A percentile compares a stretch with the other conserved stretches of the same genome.
Evolutionary conservation across 2,797 vertebrate species (phyloP).

Genomic region (Acomys russatus): DNA sequence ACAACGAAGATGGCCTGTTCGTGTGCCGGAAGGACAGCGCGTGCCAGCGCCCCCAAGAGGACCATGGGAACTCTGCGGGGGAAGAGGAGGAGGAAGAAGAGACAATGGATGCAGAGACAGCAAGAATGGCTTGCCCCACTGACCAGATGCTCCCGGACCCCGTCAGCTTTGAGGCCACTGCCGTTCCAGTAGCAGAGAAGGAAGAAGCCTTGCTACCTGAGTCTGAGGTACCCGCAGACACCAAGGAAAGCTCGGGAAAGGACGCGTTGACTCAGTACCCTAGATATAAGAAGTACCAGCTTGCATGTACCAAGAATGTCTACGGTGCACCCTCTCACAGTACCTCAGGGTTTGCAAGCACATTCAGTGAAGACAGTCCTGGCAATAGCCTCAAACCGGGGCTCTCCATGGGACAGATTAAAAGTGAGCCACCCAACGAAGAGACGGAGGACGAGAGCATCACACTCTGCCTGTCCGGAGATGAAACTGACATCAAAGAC

Average conservation of each 20-base stretch:
- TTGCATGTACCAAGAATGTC: slow-evolving; percentile 99
- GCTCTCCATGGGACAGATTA: slow-evolving; percentile 93
- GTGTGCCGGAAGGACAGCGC: slow-evolving; percentile 93
- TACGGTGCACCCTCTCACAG: slow-evolving; percentile 96
- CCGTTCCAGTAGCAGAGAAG: slow-evolving; percentile 88
- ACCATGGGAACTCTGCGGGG: slow-evolving; percentile 91
- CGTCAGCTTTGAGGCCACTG: slow-evolving; percentile 88
- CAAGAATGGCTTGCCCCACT: slow-evolving; percentile 91
- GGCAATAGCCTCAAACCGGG: slow-evolving; percentile 89
- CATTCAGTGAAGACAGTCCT: slow-evolving; percentile 93
- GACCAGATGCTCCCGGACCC: slow-evolving; percentile 92
- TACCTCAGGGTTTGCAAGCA: slow-evolving; percentile 99
- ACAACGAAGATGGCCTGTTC: slow-evolving; percentile 94
- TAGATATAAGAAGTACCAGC: slow-evolving; percentile 99
- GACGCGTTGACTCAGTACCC: slow-evolving; percentile 95
- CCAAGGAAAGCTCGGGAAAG: slow-evolving; percentile 93
- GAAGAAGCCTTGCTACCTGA: slow-evolving; percentile 88
- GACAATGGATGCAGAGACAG: slow-evolving; percentile 94
- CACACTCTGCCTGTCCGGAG: slow-evolving; percentile 95
- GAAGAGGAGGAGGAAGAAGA: slow-evolving; percentile 90
- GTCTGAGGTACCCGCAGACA: slow-evolving; percentile 91
- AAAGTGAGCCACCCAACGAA: slow-evolving; percentile 95
- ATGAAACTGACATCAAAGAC: slow-evolving; percentile 94
- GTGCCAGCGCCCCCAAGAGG: slow-evolving; percentile 89
- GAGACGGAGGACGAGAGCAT: slow-evolving; percentile 93